Evolutionary conservation across 92 coral and sea anemone species (phyloP), one percentile per base, ranked within the genome.

Genomic region (Metridium senile): DNA sequence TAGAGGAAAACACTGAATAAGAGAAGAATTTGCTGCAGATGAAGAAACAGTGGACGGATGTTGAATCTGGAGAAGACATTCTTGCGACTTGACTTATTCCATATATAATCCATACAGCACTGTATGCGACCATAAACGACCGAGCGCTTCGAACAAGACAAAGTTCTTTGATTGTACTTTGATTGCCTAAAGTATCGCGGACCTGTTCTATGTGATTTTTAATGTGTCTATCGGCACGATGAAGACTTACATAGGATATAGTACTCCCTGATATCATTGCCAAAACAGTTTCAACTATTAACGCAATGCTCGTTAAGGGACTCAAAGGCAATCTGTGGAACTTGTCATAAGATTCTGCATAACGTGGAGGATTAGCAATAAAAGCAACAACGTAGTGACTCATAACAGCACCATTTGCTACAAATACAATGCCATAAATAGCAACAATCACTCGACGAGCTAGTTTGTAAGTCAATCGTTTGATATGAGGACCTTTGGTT

Each of bases 141-240:
- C 47, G 22, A 6, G 84, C 84, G 39, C 59, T 43, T 26, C 66
- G 61, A 13, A 80, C 78, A 28, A 80, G 53, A 32, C 69, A 53
- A 35, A 80, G 61, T 61, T 80, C 84, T 45, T 71, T 65, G 43
- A 80, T 62, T 28, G 78, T 80, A 51, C 78, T 71, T 23, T 58
- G 67, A 19, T 58, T 34, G 21, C 84, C 84, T 19, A 80, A 67
- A 9, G 71, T 70, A 34, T 25, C 29, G 11, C 64, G 64, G n/a
- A 80, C 78, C 1, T 54, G 23, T 33, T 70, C 59, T 10, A 80
- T 62, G 30, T 80, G 84, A 17, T 80, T 16, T 22, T 71, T 71
- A 21, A 80, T 39, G 7, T 66, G 77, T 8, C 10, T n/a, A 16
- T 76, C 84, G 16, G 70, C 78, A 19, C 25, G 59, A 33, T 8